Conservation (phyloP, 1,140 invertebrate genomes). For the Aphis craccivora region DNA sequence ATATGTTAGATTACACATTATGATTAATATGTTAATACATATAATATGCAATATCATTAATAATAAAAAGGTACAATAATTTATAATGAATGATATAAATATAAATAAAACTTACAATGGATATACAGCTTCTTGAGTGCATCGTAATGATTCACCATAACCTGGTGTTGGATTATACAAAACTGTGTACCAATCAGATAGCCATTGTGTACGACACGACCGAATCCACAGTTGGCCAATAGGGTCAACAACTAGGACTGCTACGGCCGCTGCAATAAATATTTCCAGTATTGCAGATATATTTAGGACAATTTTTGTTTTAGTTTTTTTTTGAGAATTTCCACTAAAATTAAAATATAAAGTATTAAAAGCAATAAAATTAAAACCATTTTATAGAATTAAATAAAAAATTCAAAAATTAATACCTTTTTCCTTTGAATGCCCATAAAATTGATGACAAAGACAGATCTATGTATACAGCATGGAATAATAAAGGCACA, state of each 20-base stretch:
- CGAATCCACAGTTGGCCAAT: constrained; percentile 39
- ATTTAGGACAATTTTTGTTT: constrained; percentile 29
- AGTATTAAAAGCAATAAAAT: background rate
- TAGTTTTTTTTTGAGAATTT: constrained; percentile 35
- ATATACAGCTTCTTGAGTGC: constrained; percentile 96
- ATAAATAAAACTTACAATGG: constrained; percentile 79
- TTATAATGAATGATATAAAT: background rate
- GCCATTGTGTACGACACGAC: constrained; percentile 46
- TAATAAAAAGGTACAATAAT: background rate
- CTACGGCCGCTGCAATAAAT: background rate
- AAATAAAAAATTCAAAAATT: background rate
- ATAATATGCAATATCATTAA: background rate
- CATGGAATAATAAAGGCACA: constrained; percentile 84
- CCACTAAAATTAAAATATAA: constrained; percentile 29
- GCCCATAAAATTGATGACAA: constrained; percentile 34
- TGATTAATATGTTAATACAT: background rate
- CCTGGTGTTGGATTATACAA: constrained; percentile 93
- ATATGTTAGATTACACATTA: background rate
- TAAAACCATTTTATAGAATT: background rate
- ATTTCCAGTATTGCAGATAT: constrained; percentile 56
- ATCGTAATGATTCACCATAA: constrained; percentile 87
- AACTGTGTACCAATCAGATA: constrained; percentile 88
- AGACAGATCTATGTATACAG: constrained; percentile 71
- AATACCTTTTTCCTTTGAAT: constrained; percentile 24
- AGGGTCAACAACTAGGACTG: constrained; percentile 55